Evolutionary conservation across 2,888 invertebrate species (phyloP), one percentile per base, ranked within the genome.

Genomic region (Ptychoptera albimana): DNA sequence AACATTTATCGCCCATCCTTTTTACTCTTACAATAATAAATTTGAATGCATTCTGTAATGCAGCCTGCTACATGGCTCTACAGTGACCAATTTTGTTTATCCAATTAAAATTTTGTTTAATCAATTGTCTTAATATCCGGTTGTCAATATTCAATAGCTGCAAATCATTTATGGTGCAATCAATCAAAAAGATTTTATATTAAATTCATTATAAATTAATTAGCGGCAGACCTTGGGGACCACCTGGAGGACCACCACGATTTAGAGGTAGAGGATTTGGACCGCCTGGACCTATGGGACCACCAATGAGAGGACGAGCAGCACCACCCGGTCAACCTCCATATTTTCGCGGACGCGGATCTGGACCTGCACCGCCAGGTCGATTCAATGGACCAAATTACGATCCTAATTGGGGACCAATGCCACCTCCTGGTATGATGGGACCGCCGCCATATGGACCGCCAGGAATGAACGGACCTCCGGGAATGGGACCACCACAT

Each of bases 181-280:
- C 7, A 37, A 14, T 13, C 6, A 12, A 37, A 5, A 14, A 37
- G 12, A 14, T 37, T 14, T 2, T 13, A n/a, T 37, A 5, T 37
- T 16, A 37, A 35, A 12, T 37, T 9, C 8, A 37, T 13, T 37
- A 14, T 37, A 6, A 37, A 10, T 9, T 13, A 37, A 37, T 37
- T 37, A 14, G 13, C 13, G 13, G 13, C 13, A 37, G 10, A 37
- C 36, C 13, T 16, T 15, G 42, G n/a, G 42, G 42, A 8, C 34
- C 34, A 35, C 40, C 42, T 39, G 47, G 55, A 50, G 72, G 71
- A 1, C 74, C 77, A n/a, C 75, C 75, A 53, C 66, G 79, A 15
- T 81, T 79, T 55, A 65, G 80, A 34, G 80, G 80, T 2, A 68
- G 80, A 51, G 76, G 76, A 13, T 79, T 75, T 58, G 79, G 79